Percentiles rank a stretch among this genome's conserved stretches.
phyloP scores from a whole-genome alignment of 2,888 invertebrate species.

The Argynnis bischoffii region DNA sequence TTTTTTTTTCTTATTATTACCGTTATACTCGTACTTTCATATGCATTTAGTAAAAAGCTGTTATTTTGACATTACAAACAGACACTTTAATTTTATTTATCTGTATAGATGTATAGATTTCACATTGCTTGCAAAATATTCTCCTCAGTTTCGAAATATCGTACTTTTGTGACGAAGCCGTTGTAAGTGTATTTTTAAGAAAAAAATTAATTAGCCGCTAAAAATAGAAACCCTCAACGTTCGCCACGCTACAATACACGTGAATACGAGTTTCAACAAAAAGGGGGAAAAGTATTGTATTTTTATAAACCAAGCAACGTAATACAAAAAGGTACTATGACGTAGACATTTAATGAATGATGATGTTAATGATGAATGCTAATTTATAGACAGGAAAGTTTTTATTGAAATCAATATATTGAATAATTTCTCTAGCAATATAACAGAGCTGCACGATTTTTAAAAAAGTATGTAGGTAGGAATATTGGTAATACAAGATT shows the following conservation, averaged over 20 bases:
- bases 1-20: no score
- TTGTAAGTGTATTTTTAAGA: neutral
- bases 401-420: neutral
- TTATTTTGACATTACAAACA: no score
- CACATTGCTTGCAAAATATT: no score
- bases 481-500: neutral
- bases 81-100: no score
- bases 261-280: slow-evolving; percentile 2
- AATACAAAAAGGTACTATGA: slow-evolving; percentile 1
- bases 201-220: neutral
- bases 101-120: no score
- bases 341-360: neutral
- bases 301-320: neutral
- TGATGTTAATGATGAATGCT: no score
- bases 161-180: neutral
- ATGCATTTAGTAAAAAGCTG: no score
- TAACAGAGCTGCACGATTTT: neutral
- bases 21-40: no score
- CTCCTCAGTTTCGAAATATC: neutral
- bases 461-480: no score
- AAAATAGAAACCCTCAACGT: neutral
- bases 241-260: slow-evolving; percentile 8
- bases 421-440: no score
- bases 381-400: slow-evolving; percentile 3
- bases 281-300: neutral